Percentiles rank a stretch among this genome's conserved stretches.
Conservation (phyloP, 2,888 invertebrate species). For the Ormyrus labotus region DNA sequence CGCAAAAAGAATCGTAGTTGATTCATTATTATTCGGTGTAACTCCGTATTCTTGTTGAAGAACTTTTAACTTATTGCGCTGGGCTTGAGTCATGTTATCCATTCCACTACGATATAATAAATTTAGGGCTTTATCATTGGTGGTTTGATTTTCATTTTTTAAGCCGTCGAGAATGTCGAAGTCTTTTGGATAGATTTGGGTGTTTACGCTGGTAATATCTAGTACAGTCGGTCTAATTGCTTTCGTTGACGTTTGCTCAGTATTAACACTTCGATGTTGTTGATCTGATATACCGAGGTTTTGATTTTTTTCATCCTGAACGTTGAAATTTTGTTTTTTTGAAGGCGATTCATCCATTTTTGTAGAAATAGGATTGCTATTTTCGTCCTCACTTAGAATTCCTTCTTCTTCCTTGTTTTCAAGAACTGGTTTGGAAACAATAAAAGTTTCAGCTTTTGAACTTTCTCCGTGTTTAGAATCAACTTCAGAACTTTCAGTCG, state of each 20-base stretch:
- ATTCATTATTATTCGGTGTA: conserved; percentile 52
- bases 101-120: conserved; percentile 59
- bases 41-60: conserved; percentile 74
- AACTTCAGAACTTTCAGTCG: background rate
- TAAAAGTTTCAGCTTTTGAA: conserved; percentile 8
- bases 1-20: conserved; percentile 5
- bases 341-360: background rate
- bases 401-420: background rate
- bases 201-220: conserved; percentile 53
- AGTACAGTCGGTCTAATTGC: conserved; percentile 61
- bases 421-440: conserved; percentile 4
- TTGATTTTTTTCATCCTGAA: conserved; percentile 38
- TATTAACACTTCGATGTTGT: conserved; percentile 2
- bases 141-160: background rate
- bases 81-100: conserved; percentile 79
- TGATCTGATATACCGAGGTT: conserved; percentile 53
- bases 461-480: background rate
- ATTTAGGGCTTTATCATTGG: background rate
- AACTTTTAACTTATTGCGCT: conserved; percentile 80
- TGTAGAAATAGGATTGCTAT: conserved; percentile 37
- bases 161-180: conserved; percentile 29
- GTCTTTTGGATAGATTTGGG: background rate
- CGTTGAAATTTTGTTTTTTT: conserved; percentile 18
- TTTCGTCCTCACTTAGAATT: conserved; percentile 32
- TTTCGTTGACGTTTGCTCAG: conserved; percentile 33